Base-by-base conservation (phyloP, 2,113 vertebrate genomes). In the Bos indicus region DNA sequence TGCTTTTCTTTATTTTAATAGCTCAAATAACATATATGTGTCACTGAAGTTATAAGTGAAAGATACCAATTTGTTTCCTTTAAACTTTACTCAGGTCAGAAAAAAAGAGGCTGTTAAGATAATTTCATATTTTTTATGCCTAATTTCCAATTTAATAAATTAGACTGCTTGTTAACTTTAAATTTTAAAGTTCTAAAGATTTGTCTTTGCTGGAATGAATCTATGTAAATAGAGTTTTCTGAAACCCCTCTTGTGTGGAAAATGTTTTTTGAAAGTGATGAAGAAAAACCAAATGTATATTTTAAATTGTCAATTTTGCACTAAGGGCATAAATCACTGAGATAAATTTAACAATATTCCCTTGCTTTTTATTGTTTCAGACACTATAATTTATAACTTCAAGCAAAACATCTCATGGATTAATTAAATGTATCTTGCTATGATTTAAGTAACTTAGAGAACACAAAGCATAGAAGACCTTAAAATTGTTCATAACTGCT, bases 241-340 rank as follows among this genome's bases (percentile, higher is more conserved):
- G 17, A 46, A 3, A 40, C 94, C 82, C 21, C 30, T 85, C 21
- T 92, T 52, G 17, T 92, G 13, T 87, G 57, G 16, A 64, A 86
- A 78, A 57, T 97, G 82, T 88, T 92, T 91, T 88, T 15, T 36
- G 17, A 64, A 71, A 81, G 30, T 67, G 12, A 90, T 78, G 52
- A 97, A 26, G 54, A 96, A 95, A 98, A 98, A 7, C 17, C 64
- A 56, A 51, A 7, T 90, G 23, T 77, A 40, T 90, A 80, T 15
- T 91, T 52, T 94, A 13, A 96, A 92, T 94, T 95, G 94, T 85
- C 97, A 80, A 10, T 78, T 98, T 98, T 96, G 57, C 52, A 12
- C 93, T 93, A 95, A 97, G 43, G 1, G 0, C 77, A 52, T 96
- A n/a, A 94, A 74, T 92, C 84, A 97, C 91, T 56, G 95, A 92